Evolutionary conservation across 1,140 invertebrate genomes (phyloP).

Genomic region (Chrysomallon squamiferum): DNA sequence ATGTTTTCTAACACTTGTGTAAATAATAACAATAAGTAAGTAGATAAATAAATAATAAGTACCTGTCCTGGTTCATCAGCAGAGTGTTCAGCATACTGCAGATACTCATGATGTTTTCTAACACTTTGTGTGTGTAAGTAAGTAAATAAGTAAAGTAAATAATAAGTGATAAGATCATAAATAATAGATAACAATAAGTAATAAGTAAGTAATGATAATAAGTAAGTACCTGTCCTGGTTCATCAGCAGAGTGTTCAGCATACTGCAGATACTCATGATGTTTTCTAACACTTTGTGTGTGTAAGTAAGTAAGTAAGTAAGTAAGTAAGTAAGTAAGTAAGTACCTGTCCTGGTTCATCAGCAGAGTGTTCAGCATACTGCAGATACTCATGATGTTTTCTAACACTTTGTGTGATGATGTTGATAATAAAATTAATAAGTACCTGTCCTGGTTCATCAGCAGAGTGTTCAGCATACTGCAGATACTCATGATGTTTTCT

Average conservation of each 20-base stretch:
- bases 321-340: too few species aligned
- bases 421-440: conserved; percentile 85
- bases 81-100: too few species aligned
- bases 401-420: conserved; percentile 88
- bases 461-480: conserved; percentile 55
- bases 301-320: too few species aligned
- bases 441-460: conserved; percentile 65
- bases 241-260: conserved; percentile 49
- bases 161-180: too few species aligned
- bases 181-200: conserved; percentile 84
- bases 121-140: conserved; percentile 88
- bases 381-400: conserved; percentile 90
- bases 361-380: too few species aligned
- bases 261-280: conserved; percentile 38
- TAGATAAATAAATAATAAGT: too few species aligned
- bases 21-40: too few species aligned
- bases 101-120: conserved; percentile 89
- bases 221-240: conserved; percentile 54
- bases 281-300: too few species aligned
- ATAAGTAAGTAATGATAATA: conserved; percentile 84
- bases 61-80: too few species aligned
- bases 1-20: too few species aligned
- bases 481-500: conserved; percentile 41
- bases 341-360: too few species aligned
- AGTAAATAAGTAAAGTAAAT: conserved; percentile 92